Base-by-base conservation (phyloP, 2,113 vertebrate genomes). In the Canis aureus region DNA sequence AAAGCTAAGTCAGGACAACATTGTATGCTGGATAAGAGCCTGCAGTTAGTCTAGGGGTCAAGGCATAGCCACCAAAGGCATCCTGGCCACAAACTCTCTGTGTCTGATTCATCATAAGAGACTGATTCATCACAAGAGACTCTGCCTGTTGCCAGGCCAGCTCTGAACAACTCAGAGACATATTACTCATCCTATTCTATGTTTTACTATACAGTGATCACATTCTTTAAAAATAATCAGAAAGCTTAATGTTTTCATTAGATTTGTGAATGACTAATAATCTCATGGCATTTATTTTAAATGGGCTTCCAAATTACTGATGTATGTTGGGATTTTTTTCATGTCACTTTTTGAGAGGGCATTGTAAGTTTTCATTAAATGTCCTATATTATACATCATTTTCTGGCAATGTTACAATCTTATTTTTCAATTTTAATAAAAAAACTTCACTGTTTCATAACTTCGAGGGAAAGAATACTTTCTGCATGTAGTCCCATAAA, bases 361-460 rank as follows among this genome's bases (percentile, higher is more conserved):
- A 79, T 43, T 67, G 67, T 55, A 53, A 59, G 3, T 80, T 74
- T 92, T 94, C 13, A 97, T 67, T 94, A 83, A 35, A 73, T 92
- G 62, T 90, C 53, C 67, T 43, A 19, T 84, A 67, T 71, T 51
- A 17, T 79, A 74, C 91, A 94, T 96, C 49, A 95, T 93, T 97
- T 96, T 53, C 91, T 95, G 79, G 0, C 79, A 64, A 53, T 74
- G 92, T 87, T 22, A 71, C 0, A 74, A 90, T 78, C 53, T 85
- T 91, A 74, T 11, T 80, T 97, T 97, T 96, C 83, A 96, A 93
- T 98, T 97, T 97, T 69, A 96, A 84, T 98, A 91, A 90, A 96
- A 97, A 0, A 49, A 9, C 73, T 96, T 67, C 78, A 87, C 5
- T 80, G 49, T 95, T 94, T 82, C n/a, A 15, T 97, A 98, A 90